These are phyloP conservation scores for Mungos mungo DNA, from an alignment of 2,113 vertebrate genomes.

Conservation along the genomic window DNA sequence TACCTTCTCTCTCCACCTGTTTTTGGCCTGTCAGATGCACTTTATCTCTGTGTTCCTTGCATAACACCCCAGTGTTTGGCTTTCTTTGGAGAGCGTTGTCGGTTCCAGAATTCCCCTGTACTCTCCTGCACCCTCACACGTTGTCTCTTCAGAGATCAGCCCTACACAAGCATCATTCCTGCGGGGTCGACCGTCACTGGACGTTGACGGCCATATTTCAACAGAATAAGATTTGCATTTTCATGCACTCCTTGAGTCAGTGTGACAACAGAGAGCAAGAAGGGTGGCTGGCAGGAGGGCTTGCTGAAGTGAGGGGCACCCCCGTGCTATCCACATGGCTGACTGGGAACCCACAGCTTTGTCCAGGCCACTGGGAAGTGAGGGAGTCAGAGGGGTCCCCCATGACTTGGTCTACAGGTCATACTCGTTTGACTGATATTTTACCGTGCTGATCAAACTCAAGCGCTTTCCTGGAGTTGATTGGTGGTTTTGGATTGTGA, in stretches of 20 bases:
- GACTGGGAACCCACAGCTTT: rapidly evolving
- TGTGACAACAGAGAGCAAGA: not conserved
- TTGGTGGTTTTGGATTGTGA: not conserved
- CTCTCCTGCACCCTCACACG: rapidly evolving
- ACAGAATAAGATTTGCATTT: not conserved
- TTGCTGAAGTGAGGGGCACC: rapidly evolving
- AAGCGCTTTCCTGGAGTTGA: not conserved
- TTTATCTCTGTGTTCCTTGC: slow-evolving; percentile 31
- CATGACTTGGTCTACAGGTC: not conserved
- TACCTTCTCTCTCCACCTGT: not conserved
- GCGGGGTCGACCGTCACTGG: not conserved
- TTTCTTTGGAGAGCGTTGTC: slow-evolving; percentile 15
- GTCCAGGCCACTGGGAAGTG: not conserved
- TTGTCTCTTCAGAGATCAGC: not conserved
- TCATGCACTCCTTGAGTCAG: not conserved
- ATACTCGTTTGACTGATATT: not conserved
- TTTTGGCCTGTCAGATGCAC: not conserved
- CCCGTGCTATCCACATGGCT: rapidly evolving
- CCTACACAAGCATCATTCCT: not conserved
- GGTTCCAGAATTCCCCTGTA: not conserved
- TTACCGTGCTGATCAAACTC: not conserved
- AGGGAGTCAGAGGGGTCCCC: not conserved
- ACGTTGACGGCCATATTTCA: not conserved
- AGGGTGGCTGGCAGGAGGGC: not conserved
- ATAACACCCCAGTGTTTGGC: not conserved